These are phyloP conservation scores for Alcedo quadribrachys DNA, from an alignment of 2,797 vertebrate species.

Conservation along the genomic window DNA sequence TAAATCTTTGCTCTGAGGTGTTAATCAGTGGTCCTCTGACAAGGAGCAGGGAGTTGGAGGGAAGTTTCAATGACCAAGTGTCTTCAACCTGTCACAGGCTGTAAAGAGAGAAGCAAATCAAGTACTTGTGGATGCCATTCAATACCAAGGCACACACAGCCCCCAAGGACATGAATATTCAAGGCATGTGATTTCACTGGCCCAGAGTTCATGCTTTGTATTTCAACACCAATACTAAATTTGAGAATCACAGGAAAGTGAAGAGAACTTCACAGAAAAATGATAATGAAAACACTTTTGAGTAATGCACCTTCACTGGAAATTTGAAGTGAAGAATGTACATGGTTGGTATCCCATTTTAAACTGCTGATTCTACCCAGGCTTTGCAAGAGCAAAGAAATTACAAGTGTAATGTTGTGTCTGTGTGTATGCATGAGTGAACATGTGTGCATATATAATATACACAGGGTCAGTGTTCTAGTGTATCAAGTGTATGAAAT, in stretches of 20 bases:
- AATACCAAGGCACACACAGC: neutral
- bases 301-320: neutral
- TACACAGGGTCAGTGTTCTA: neutral
- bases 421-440: too few species aligned
- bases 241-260: neutral
- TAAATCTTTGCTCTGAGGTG: neutral
- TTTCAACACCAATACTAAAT: constrained; percentile 1
- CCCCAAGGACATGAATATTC: neutral
- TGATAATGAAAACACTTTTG: neutral
- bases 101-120: neutral
- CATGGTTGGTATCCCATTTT: neutral
- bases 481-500: neutral
- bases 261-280: neutral
- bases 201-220: neutral
- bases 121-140: neutral
- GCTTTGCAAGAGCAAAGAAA: neutral
- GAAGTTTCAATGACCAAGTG: neutral
- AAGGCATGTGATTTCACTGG: neutral
- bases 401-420: neutral
- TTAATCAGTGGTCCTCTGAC: neutral
- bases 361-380: neutral
- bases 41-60: neutral
- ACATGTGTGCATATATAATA: neutral
- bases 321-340: neutral
- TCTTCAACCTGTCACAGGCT: neutral